Conservation (phyloP, 2,888 invertebrate species). For the Chrysotoxum bicinctum region DNA sequence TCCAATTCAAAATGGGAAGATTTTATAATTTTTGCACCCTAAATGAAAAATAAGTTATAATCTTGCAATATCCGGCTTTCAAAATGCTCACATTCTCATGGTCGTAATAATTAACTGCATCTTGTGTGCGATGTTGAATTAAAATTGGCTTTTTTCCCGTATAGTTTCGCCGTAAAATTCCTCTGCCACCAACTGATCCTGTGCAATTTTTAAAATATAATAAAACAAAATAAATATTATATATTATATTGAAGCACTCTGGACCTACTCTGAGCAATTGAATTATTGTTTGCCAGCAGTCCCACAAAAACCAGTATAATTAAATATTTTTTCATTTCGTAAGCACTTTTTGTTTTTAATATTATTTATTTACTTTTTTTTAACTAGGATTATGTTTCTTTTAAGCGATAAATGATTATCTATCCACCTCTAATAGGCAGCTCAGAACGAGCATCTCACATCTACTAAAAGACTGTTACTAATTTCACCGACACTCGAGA, state of each 20-base stretch:
- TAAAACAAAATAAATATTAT: too few species aligned
- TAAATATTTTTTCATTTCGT: slow-evolving; percentile 57
- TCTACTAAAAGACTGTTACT: slow-evolving; percentile 70
- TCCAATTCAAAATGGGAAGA: slow-evolving; percentile 96
- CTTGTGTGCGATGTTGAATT: slow-evolving; percentile 90
- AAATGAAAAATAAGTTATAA: slow-evolving; percentile 49
- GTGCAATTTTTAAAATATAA: slow-evolving; percentile 28
- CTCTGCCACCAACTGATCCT: slow-evolving; percentile 80
- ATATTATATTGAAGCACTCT: not conserved
- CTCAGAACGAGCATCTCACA: slow-evolving; percentile 64
- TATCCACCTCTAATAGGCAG: slow-evolving; percentile 61
- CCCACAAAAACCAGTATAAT: slow-evolving; percentile 43
- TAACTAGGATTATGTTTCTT: not conserved
- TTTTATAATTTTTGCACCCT: slow-evolving; percentile 94
- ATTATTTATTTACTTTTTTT: not conserved
- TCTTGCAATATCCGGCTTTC: not conserved
- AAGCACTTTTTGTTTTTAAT: slow-evolving; percentile 10
- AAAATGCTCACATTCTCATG: slow-evolving; percentile 89
- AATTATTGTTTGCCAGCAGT: slow-evolving; percentile 30
- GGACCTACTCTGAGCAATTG: slow-evolving; percentile 75
- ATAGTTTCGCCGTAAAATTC: slow-evolving; percentile 80
- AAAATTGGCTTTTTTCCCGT: slow-evolving; percentile 81
- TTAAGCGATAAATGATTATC: slow-evolving; percentile 19
- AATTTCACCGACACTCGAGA: slow-evolving; percentile 67
- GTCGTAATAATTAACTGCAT: slow-evolving; percentile 94